A percentile compares a stretch with the other conserved stretches of the same genome.
Conservation (phyloP, 2,797 vertebrate species). For the Spatula versicolor region DNA sequence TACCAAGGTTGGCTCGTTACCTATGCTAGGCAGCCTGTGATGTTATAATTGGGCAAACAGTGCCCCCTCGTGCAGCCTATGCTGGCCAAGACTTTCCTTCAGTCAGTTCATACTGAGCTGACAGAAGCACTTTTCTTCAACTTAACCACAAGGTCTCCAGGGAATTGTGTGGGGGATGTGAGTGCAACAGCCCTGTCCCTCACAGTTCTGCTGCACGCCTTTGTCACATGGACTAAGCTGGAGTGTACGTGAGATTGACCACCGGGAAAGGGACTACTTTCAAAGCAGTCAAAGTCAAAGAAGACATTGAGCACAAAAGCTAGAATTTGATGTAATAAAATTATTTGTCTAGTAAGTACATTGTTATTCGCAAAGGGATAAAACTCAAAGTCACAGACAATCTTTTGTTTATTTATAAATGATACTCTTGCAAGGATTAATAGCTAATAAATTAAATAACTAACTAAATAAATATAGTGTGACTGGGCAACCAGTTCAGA, state of each 20-base stretch:
- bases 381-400: background rate
- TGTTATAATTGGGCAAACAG: background rate
- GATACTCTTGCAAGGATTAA: background rate
- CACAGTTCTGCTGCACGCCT: background rate
- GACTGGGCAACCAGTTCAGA: background rate
- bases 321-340: background rate
- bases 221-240: background rate
- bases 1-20: background rate
- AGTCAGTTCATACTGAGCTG: background rate
- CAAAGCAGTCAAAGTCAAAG: no score
- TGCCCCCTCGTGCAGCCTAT: background rate
- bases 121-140: background rate
- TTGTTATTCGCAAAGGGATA: background rate
- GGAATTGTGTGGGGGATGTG: background rate
- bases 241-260: fast-evolving
- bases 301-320: background rate
- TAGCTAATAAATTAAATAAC: background rate
- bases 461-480: background rate
- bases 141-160: background rate
- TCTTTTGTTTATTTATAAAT: background rate
- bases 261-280: background rate
- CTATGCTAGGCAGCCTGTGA: background rate
- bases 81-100: background rate
- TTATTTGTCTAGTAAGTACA: background rate
- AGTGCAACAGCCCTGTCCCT: background rate